Conservation (phyloP, 2,888 invertebrate species). For the Oxytorus armatus region DNA sequence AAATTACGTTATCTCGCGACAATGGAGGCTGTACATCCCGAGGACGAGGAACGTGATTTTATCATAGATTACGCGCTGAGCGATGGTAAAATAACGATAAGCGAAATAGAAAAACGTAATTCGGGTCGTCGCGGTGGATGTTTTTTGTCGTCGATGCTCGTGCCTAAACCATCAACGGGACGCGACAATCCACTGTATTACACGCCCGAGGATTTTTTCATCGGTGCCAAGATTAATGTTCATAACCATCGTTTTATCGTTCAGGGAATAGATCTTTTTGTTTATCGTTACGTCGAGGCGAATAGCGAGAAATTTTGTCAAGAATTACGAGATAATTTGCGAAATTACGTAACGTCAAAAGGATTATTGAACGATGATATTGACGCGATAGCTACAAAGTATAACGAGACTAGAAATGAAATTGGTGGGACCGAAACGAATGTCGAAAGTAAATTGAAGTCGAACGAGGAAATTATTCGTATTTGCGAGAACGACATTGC, state of each 20-base stretch:
- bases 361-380: conserved; percentile 47
- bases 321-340: conserved; percentile 88
- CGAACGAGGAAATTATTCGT: conserved; percentile 36
- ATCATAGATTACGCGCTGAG: conserved; percentile 91
- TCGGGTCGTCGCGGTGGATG: conserved; percentile 90
- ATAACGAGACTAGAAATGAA: conserved; percentile 17
- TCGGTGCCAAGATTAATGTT: conserved; percentile 90
- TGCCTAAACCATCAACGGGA: conserved; percentile 89
- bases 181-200: conserved; percentile 91
- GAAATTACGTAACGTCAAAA: conserved; percentile 88
- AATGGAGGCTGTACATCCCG: conserved; percentile 92
- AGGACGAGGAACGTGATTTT: conserved; percentile 91
- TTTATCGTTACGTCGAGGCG: conserved; percentile 91
- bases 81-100: conserved; percentile 91
- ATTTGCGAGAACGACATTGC: conserved; percentile 37
- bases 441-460: neutral
- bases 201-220: conserved; percentile 91
- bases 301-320: conserved; percentile 90
- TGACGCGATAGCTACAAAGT: no score
- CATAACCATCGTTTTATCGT: conserved; percentile 92
- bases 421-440: neutral
- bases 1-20: conserved; percentile 91
- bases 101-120: conserved; percentile 90
- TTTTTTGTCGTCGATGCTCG: conserved; percentile 88
- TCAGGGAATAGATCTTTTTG: conserved; percentile 91